These are phyloP conservation scores for Dryobotodes eremita DNA, from an alignment of 2,888 invertebrate species.

Conservation along the genomic window DNA sequence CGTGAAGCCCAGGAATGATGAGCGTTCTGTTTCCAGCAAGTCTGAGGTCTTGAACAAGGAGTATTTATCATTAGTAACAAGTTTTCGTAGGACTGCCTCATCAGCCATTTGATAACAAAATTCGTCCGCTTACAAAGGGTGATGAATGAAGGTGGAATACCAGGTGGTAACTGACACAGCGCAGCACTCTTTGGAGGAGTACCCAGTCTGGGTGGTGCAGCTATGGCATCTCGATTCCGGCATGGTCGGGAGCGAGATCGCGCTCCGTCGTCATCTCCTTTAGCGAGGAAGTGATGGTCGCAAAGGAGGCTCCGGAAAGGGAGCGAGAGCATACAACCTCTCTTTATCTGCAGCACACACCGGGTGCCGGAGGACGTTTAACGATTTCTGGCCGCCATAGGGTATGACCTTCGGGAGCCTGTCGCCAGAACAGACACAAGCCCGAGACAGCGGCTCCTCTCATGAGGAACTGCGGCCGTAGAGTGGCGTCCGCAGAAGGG, in stretches of 20 bases:
- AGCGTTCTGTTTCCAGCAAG: conserved; percentile 77
- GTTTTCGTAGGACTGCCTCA: background rate
- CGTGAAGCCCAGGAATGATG: conserved; percentile 81
- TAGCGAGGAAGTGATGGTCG: background rate
- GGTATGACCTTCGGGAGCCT: background rate
- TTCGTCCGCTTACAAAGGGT: background rate
- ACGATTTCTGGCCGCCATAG: background rate
- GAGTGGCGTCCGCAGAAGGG: background rate
- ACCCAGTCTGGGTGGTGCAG: background rate
- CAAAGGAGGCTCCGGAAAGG: background rate
- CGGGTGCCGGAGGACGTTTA: background rate
- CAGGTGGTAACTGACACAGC: background rate
- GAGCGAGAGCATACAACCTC: background rate
- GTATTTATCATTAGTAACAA: conserved; percentile 11
- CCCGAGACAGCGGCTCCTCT: background rate
- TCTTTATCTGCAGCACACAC: background rate
- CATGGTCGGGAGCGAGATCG: background rate
- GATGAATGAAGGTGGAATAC: background rate
- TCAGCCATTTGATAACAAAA: background rate
- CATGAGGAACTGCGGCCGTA: background rate
- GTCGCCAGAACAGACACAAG: background rate
- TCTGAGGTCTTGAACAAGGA: conserved; percentile 71
- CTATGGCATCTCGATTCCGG: background rate
- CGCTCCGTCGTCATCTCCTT: background rate
- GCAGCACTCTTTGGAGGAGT: background rate